Percentiles rank a stretch among this genome's conserved stretches.
These are phyloP conservation scores for Doryteuthis pealeii DNA, from an alignment of 1,140 invertebrate species.

Conservation along the genomic window DNA sequence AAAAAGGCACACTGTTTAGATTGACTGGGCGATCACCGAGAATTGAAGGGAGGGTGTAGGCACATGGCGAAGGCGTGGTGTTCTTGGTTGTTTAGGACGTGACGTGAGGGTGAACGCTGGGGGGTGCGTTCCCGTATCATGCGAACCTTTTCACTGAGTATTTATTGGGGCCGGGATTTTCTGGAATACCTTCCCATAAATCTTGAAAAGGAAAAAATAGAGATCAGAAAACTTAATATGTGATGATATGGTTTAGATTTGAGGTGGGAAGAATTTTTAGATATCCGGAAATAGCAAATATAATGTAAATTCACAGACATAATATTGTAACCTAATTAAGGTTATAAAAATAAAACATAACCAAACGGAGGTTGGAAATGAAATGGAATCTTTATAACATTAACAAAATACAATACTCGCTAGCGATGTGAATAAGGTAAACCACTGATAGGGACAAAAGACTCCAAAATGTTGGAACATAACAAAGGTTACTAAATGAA, in stretches of 20 bases:
- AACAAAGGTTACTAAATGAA: too few relatives aligned
- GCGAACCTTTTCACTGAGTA: not conserved
- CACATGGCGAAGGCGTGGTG: not conserved
- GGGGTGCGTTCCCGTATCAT: not conserved
- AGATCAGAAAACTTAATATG: not conserved
- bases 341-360: too few relatives aligned
- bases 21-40: not conserved
- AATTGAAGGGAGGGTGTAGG: not conserved
- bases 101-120: not conserved
- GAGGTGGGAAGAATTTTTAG: not conserved
- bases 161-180: not conserved
- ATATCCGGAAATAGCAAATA: not conserved
- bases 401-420: too few relatives aligned
- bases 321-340: too few relatives aligned
- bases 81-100: not conserved
- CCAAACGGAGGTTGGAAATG: too few relatives aligned
- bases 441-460: too few relatives aligned
- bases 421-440: too few relatives aligned
- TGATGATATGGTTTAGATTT: not conserved
- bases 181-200: slow-evolving; percentile 1
- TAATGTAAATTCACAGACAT: not conserved
- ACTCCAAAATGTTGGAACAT: too few relatives aligned
- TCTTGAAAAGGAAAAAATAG: not conserved
- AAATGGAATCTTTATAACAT: too few relatives aligned
- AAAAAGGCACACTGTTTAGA: not conserved